Percentiles rank a stretch among this genome's conserved stretches.
These are phyloP conservation scores for Apostichopus japonicus DNA, from an alignment of 35 echinoderm and acorn worm genomes.

Conservation along the genomic window DNA sequence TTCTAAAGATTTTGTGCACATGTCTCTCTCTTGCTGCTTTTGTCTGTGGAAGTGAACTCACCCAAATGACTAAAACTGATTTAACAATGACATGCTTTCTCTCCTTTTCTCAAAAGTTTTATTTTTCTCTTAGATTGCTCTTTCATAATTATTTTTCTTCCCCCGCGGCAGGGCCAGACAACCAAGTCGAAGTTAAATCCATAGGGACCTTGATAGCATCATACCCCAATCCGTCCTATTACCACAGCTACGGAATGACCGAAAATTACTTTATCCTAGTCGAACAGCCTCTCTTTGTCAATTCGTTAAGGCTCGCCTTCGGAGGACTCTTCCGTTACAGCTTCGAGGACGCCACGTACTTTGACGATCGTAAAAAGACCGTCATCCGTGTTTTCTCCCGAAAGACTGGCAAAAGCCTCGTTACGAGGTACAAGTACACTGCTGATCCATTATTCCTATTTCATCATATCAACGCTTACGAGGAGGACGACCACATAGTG, in stretches of 20 bases:
- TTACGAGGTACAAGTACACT: slow-evolving; percentile 51
- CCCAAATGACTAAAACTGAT: too few species aligned
- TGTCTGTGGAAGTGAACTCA: too few species aligned
- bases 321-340: not conserved
- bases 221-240: slow-evolving; percentile 69
- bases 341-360: slow-evolving; percentile 56
- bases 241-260: slow-evolving; percentile 79
- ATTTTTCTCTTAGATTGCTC: not conserved
- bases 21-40: too few species aligned
- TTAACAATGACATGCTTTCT: not conserved
- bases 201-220: slow-evolving; percentile 33
- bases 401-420: slow-evolving; percentile 21
- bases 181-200: not conserved
- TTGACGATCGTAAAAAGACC: slow-evolving; percentile 60
- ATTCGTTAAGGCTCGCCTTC: slow-evolving; percentile 40
- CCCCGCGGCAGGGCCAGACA: not conserved
- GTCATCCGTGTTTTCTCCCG: slow-evolving; percentile 9
- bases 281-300: slow-evolving; percentile 69
- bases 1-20: too few species aligned
- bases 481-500: slow-evolving; percentile 70
- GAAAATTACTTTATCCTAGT: slow-evolving; percentile 72
- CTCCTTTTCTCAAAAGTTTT: not conserved
- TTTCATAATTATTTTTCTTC: not conserved
- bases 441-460: slow-evolving; percentile 74
- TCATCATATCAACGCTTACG: slow-evolving; percentile 87